Conservation (phyloP, 1,140 invertebrate genomes). For the Coenobita brevimanus region DNA sequence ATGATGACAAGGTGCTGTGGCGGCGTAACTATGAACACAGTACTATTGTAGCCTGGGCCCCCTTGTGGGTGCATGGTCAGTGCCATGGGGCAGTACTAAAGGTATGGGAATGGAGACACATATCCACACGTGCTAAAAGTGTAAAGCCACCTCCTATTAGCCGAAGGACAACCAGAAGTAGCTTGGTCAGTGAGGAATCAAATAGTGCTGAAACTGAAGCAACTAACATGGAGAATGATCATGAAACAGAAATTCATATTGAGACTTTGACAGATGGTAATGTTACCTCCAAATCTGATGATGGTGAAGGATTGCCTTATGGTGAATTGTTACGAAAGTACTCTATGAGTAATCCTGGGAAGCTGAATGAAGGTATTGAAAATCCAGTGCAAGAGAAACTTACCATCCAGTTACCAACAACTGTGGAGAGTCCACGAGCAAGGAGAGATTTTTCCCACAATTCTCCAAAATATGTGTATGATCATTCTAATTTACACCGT, state of each 20-base stretch:
- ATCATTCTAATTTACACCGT: conserved; percentile 31
- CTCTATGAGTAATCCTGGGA: background rate
- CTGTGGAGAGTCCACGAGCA: conserved; percentile 27
- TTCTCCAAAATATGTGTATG: background rate
- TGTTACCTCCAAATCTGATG: conserved; percentile 25
- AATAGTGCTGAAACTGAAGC: conserved; percentile 46
- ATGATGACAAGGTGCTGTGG: conserved; percentile 19
- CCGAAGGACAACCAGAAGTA: conserved; percentile 41
- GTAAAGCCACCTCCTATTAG: conserved; percentile 20
- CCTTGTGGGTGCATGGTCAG: conserved; percentile 25
- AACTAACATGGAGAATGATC: conserved; percentile 27
- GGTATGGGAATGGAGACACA: conserved; percentile 44
- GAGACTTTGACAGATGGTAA: conserved; percentile 23
- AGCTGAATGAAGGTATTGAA: background rate
- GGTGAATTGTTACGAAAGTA: background rate
- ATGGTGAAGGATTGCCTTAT: conserved; percentile 10
- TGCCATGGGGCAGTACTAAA: conserved; percentile 52
- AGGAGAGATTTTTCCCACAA: conserved; percentile 17
- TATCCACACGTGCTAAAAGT: conserved; percentile 23
- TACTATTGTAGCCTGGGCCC: conserved; percentile 41
- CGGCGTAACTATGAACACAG: conserved; percentile 42
- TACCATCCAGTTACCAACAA: conserved; percentile 24
- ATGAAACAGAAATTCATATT: conserved; percentile 1
- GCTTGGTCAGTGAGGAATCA: conserved; percentile 23
- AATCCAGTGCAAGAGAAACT: background rate